These are phyloP conservation scores for Oscheius myriophilus DNA, from an alignment of 2,888 invertebrate species.

Conservation along the genomic window DNA sequence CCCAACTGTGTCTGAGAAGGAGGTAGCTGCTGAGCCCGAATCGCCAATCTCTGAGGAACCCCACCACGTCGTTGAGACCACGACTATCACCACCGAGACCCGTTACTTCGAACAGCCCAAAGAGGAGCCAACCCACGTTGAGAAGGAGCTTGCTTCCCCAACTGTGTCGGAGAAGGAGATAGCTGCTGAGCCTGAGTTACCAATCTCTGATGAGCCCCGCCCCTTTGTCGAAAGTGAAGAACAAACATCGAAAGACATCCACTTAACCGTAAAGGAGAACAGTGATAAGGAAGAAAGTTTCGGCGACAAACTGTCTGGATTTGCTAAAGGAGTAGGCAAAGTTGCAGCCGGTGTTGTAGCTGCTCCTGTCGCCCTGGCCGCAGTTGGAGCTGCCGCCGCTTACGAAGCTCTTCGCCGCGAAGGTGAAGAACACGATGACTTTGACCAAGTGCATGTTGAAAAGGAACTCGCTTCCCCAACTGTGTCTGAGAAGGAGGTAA, in stretches of 20 bases:
- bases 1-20: neutral
- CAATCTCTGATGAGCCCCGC: neutral
- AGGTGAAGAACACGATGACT: slow-evolving; percentile 19
- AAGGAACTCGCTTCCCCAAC: too few relatives aligned
- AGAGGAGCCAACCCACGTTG: neutral
- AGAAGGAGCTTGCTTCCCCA: neutral
- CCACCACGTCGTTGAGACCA: slow-evolving; percentile 19
- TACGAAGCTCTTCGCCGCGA: slow-evolving; percentile 16
- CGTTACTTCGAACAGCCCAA: slow-evolving; percentile 16
- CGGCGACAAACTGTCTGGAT: slow-evolving; percentile 20
- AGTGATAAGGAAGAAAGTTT: slow-evolving; percentile 4
- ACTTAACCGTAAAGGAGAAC: too few relatives aligned
- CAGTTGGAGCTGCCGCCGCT: slow-evolving; percentile 49
- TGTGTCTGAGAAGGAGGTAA: too few relatives aligned
- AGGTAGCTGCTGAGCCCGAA: neutral
- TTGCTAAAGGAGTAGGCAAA: slow-evolving; percentile 51
- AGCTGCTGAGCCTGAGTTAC: slow-evolving; percentile 4
- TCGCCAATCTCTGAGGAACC: neutral
- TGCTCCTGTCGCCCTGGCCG: slow-evolving; percentile 54
- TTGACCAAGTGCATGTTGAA: slow-evolving; percentile 2
- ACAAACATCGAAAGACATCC: too few relatives aligned
- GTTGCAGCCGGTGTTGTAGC: slow-evolving; percentile 53
- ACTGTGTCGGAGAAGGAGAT: neutral
- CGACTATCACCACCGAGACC: slow-evolving; percentile 32
- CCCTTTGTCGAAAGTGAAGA: slow-evolving; percentile 27